These are phyloP conservation scores for Agelas oroides DNA, from an alignment of 37 sponge, comb jelly and placozoan genomes.

Conservation along the genomic window DNA sequence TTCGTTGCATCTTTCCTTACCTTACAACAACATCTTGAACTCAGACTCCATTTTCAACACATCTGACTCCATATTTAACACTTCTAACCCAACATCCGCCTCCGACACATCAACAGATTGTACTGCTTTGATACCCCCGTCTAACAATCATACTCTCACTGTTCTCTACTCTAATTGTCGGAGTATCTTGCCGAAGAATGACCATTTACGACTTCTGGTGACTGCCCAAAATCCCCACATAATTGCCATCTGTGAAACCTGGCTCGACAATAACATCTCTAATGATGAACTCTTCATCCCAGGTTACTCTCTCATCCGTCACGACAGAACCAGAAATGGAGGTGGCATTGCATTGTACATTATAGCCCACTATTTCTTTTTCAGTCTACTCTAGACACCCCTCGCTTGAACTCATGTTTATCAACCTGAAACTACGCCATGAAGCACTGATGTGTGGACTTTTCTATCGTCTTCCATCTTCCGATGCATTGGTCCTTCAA, in stretches of 20 bases:
- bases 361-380: not conserved
- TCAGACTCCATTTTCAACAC: conserved; percentile 2
- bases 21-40: not conserved
- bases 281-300: not conserved
- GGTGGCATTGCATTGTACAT: too few species aligned
- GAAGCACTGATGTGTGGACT: not conserved
- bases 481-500: not conserved
- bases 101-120: not conserved
- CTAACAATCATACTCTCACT: too few species aligned
- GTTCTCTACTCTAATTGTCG: conserved; percentile 12
- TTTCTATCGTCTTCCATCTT: not conserved
- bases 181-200: not conserved
- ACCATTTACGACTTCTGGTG: conserved; percentile 4
- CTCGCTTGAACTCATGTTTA: not conserved
- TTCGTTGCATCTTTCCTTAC: too few species aligned
- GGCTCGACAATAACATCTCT: not conserved
- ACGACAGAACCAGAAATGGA: too few species aligned
- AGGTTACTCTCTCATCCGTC: not conserved
- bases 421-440: not conserved
- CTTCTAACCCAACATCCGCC: too few species aligned
- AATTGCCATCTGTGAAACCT: not conserved
- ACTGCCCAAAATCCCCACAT: conserved; percentile 17
- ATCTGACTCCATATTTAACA: not conserved
- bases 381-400: not conserved
- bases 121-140: too few species aligned